Evolutionary conservation across 2,797 vertebrate species (phyloP).

Genomic region (Craterocephalus amniculus): DNA sequence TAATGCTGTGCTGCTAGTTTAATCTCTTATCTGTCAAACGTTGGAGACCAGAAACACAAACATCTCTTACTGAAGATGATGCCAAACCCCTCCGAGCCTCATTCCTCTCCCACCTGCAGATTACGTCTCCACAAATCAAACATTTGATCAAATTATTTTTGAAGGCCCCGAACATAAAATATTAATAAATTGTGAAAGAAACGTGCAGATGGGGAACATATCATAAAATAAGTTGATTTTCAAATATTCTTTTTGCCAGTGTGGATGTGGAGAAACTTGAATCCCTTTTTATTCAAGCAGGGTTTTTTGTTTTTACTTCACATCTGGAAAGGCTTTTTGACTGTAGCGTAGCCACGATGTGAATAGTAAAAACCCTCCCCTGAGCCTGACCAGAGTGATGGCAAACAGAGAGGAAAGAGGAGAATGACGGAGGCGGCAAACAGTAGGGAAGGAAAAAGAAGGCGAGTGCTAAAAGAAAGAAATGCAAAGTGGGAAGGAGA

Average conservation of each 20-base stretch:
- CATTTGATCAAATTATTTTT: not conserved
- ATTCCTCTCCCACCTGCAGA: not conserved
- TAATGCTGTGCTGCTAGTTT: not conserved
- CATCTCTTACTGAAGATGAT: too few relatives aligned
- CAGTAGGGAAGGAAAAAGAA: not conserved
- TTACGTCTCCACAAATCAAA: not conserved
- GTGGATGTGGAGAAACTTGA: not conserved
- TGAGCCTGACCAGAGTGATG: not conserved
- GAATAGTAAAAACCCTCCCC: not conserved
- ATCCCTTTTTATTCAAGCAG: not conserved
- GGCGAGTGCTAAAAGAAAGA: not conserved
- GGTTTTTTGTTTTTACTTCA: not conserved
- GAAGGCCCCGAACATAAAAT: not conserved
- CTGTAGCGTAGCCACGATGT: not conserved
- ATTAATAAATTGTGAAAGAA: not conserved
- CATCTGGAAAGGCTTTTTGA: not conserved
- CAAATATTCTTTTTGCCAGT: not conserved
- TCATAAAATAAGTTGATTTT: not conserved
- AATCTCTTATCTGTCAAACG: not conserved
- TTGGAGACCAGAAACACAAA: too few relatives aligned
- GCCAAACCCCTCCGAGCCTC: too few relatives aligned
- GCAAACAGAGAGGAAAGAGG: not conserved
- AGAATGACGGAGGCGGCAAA: not conserved
- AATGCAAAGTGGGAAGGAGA: too few relatives aligned
- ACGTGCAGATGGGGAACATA: not conserved